A percentile compares a stretch with the other conserved stretches of the same genome.
Conservation (phyloP, 2,888 invertebrate genomes). For the Drepanosiphum platanoidis region DNA sequence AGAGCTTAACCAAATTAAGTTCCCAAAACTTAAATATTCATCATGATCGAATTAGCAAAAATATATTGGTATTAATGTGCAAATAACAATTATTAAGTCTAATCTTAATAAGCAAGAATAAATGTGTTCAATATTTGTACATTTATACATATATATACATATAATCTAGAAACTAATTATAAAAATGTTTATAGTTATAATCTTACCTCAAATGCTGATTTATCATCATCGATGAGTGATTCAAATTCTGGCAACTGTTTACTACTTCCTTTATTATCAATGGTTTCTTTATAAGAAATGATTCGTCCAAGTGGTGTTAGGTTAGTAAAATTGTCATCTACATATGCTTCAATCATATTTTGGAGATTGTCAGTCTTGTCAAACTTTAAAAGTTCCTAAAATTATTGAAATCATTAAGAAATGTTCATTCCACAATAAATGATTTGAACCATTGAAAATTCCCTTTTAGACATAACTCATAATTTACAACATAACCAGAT, state of each 20-base stretch:
- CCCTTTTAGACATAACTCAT: too few relatives aligned
- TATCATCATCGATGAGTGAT: constrained; percentile 51
- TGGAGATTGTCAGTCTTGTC: constrained; percentile 68
- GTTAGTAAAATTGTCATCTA: constrained; percentile 54
- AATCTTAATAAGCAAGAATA: not conserved
- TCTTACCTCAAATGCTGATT: constrained; percentile 52
- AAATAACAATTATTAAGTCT: too few relatives aligned
- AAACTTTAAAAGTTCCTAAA: constrained; percentile 70
- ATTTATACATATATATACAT: too few relatives aligned
- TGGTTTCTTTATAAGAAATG: constrained; percentile 47
- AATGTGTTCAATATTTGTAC: too few relatives aligned
- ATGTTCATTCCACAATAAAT: too few relatives aligned
- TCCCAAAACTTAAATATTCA: too few relatives aligned
- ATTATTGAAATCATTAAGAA: constrained; percentile 41
- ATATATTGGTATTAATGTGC: too few relatives aligned
- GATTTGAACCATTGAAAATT: too few relatives aligned
- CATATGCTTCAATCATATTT: constrained; percentile 66
- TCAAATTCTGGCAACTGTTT: constrained; percentile 34
- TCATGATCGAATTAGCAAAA: too few relatives aligned
- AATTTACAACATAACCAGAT: too few relatives aligned
- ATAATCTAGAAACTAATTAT: not conserved
- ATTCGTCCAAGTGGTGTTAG: constrained; percentile 51
- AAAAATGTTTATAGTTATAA: not conserved
- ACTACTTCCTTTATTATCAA: not conserved
- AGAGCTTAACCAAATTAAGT: not conserved